Percentiles rank a stretch among this genome's conserved stretches.
Evolutionary conservation across 2,113 vertebrate species (phyloP).

Genomic region (Vulpes ferrilata): DNA sequence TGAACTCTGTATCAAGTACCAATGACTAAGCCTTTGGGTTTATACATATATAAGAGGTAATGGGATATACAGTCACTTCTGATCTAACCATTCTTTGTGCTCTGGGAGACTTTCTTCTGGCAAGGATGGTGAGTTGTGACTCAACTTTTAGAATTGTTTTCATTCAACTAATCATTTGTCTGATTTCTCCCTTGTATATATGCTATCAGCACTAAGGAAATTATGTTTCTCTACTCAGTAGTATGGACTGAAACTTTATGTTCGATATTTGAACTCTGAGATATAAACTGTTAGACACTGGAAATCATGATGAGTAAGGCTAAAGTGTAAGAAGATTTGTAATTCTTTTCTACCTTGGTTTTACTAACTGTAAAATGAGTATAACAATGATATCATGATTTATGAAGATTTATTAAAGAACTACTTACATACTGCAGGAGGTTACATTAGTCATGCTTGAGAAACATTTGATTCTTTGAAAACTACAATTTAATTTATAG

Average conservation of each 20-base stretch:
- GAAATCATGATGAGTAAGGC: background rate
- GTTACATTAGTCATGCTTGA: background rate
- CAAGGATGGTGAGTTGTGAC: background rate
- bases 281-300: background rate
- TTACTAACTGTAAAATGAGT: background rate
- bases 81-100: background rate
- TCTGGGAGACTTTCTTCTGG: background rate
- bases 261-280: background rate
- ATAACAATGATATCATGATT: background rate
- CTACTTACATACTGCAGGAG: background rate
- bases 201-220: background rate
- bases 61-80: background rate
- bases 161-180: background rate
- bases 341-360: background rate
- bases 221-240: background rate
- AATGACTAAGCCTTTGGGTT: background rate
- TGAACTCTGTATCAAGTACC: background rate
- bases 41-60: background rate
- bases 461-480: constrained; percentile 1
- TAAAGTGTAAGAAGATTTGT: background rate
- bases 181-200: background rate
- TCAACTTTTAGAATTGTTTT: background rate
- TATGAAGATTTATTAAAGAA: background rate
- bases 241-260: background rate
- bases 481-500: background rate